A percentile compares a stretch with the other conserved stretches of the same genome.
Conservation (phyloP, 2,113 vertebrate species). For the Odobenus rosmarus region DNA sequence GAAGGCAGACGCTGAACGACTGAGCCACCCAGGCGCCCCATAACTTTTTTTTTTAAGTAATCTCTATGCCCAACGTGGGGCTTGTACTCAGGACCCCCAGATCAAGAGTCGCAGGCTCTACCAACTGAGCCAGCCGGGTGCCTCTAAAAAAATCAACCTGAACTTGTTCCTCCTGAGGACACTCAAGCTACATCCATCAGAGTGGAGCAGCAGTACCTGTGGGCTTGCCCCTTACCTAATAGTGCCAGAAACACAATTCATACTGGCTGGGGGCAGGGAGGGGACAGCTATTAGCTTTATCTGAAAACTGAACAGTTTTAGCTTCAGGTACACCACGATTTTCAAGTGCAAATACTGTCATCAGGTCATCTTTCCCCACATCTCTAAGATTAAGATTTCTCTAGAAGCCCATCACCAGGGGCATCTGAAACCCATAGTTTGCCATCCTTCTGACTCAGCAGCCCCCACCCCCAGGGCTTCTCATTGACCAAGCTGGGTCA, state of each 20-base stretch:
- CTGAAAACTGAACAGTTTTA: background rate
- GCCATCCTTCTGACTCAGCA: background rate
- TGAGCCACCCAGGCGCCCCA: no score
- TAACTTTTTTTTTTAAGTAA: background rate
- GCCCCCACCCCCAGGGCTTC: background rate
- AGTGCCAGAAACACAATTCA: background rate
- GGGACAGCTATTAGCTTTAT: background rate
- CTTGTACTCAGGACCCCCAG: background rate
- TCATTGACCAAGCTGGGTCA: background rate
- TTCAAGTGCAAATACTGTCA: background rate
- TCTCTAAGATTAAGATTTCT: background rate
- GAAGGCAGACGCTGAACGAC: no score
- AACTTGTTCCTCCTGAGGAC: background rate
- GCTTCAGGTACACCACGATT: background rate
- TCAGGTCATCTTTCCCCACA: background rate
- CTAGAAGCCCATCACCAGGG: no score
- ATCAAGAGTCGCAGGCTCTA: background rate
- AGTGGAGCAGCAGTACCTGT: background rate
- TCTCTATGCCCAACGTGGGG: background rate
- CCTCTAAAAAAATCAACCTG: background rate
- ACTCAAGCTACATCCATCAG: background rate
- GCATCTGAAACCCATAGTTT: background rate
- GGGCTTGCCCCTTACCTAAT: background rate
- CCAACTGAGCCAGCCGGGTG: background rate
- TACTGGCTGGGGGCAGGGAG: accelerated